A percentile compares a stretch with the other conserved stretches of the same genome.
These are phyloP conservation scores for Phalacrocorax carbo DNA, from an alignment of 2,113 vertebrate genomes.

Conservation along the genomic window DNA sequence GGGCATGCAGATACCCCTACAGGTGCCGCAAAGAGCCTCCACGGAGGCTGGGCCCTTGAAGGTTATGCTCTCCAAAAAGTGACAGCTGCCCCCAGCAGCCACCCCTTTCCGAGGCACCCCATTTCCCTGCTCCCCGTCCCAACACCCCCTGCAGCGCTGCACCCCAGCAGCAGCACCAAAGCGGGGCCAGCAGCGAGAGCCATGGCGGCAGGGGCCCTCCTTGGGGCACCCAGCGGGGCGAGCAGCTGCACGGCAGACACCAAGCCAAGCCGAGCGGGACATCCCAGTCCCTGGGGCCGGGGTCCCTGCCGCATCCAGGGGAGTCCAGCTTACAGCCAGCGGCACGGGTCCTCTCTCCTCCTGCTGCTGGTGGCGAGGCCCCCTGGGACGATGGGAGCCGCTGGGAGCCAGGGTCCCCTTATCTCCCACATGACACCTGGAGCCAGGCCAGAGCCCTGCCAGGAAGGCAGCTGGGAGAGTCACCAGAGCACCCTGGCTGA, in stretches of 20 bases:
- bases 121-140: background rate
- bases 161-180: background rate
- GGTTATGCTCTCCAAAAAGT: fast-evolving
- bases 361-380: background rate
- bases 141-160: background rate
- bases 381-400: fast-evolving
- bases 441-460: background rate
- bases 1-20: fast-evolving
- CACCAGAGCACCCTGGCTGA: background rate
- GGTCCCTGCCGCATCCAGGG: background rate
- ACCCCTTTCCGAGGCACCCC: background rate
- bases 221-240: fast-evolving
- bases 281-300: background rate
- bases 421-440: slow-evolving; percentile 40
- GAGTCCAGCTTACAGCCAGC: background rate
- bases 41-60: background rate
- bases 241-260: background rate
- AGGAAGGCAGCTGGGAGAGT: background rate
- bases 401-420: background rate
- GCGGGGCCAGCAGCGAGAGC: fast-evolving
- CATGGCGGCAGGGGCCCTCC: fast-evolving
- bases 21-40: background rate
- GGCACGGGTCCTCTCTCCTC: fast-evolving
- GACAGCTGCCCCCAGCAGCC: background rate
- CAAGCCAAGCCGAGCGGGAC: fast-evolving